Percentiles rank a stretch among this genome's conserved stretches.
phyloP scores from a whole-genome alignment of 2,888 invertebrate species.

The Caenorhabditis parvicauda region DNA sequence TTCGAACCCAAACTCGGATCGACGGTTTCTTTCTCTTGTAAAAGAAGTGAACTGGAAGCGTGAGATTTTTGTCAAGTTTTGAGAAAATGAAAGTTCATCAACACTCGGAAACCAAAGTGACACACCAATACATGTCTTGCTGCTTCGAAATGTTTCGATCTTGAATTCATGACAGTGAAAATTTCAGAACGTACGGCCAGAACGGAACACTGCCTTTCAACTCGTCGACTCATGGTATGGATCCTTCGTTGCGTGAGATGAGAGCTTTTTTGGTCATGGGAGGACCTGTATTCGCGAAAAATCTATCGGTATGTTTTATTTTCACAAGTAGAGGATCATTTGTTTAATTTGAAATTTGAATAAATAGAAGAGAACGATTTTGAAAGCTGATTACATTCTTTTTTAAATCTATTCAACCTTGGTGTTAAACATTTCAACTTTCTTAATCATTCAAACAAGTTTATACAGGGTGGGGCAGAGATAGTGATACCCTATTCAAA shows the following conservation, averaged over 20 bases:
- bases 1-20: constrained; percentile 65
- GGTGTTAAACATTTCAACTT: too few species aligned
- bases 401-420: too few species aligned
- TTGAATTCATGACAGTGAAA: too few species aligned
- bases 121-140: background rate
- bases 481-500: too few species aligned
- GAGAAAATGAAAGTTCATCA: background rate
- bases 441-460: too few species aligned
- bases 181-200: constrained; percentile 19
- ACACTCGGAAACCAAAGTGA: background rate
- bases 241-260: constrained; percentile 38
- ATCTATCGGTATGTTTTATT: constrained; percentile 32
- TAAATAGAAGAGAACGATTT: too few species aligned
- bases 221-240: constrained; percentile 40
- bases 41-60: constrained; percentile 20
- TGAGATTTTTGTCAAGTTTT: constrained; percentile 2
- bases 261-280: constrained; percentile 38
- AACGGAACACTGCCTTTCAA: constrained; percentile 31
- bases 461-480: too few species aligned
- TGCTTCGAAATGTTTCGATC: background rate
- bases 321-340: too few species aligned
- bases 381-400: too few species aligned
- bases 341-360: background rate
- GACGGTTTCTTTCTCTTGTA: constrained; percentile 37
- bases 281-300: constrained; percentile 69